phyloP scores from a whole-genome alignment of 2,888 invertebrate genomes.

The Aspidapion aeneum region DNA sequence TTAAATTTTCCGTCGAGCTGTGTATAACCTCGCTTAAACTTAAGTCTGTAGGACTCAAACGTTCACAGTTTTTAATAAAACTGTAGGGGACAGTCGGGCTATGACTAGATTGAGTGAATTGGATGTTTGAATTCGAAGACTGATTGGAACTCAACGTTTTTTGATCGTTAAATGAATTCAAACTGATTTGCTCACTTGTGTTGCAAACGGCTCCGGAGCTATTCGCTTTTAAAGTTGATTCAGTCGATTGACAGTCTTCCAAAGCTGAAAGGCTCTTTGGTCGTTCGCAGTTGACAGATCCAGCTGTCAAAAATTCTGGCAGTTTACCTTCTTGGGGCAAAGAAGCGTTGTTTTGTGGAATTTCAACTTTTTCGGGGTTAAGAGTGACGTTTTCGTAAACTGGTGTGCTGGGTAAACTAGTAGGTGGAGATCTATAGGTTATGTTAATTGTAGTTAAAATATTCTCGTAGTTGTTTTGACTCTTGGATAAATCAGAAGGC shows the following conservation, averaged over 20 bases:
- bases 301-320: conserved; percentile 39
- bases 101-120: conserved; percentile 35
- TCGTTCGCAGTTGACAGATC: conserved; percentile 29
- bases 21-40: conserved; percentile 43
- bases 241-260: conserved; percentile 35
- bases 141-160: conserved; percentile 35
- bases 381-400: conserved; percentile 59
- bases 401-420: conserved; percentile 38
- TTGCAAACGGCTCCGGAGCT: conserved; percentile 39
- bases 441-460: conserved; percentile 70
- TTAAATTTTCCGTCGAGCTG: conserved; percentile 43
- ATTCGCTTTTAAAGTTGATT: conserved; percentile 34
- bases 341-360: conserved; percentile 55
- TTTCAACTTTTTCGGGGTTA: conserved; percentile 53
- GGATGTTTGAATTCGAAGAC: conserved; percentile 38
- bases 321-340: conserved; percentile 58
- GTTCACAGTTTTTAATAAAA: conserved; percentile 38
- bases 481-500: conserved; percentile 27
- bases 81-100: conserved; percentile 37
- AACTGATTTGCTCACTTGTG: conserved; percentile 36
- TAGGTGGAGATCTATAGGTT: conserved; percentile 64
- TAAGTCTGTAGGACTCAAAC: conserved; percentile 36
- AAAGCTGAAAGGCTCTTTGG: conserved; percentile 46
- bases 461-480: conserved; percentile 40
- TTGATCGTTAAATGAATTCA: conserved; percentile 33